Base-by-base conservation (phyloP, 2,797 vertebrate species). In the Coccyzus lansbergi region DNA sequence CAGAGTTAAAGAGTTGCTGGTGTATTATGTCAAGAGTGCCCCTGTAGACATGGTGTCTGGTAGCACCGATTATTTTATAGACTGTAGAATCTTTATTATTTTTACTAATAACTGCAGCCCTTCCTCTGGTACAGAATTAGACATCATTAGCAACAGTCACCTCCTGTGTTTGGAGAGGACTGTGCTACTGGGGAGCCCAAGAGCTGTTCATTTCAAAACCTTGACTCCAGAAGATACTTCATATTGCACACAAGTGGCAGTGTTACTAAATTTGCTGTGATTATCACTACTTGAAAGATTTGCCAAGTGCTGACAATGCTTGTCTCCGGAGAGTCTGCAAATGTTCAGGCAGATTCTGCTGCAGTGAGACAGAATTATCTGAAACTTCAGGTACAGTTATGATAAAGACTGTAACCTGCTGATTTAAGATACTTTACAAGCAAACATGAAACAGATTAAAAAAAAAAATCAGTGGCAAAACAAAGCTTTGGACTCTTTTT, bases 291-390 rank as follows among this genome's bases (percentile, higher is more conserved):
- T 94, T 92, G 77, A 94, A 91, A 86, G 74, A 69, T 86, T 88
- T 94, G 77, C 90, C 56, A 88, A 86, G 70, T 82, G 70, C 80
- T 94, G 83, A 93, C 90, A 94, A 84, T 87, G 81, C 83, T 81
- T 88, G 71, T 90, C 83, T 87, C 76, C 5, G 6, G 70, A 86
- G 83, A 94, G 63, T 80, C 70, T 91, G 86, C 56, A 83, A 94
- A 90, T 83, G 71, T 88, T 93, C 91, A 63, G 44, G 44, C 77
- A 94, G 60, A 80, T 83, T 93, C 63, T 86, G 56, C 67, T 88
- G 49, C 74, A 79, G 29, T 81, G 80, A 88, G 33, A 86, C 49
- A 80, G 77, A 93, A 82, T 86, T 93, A 34, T 80, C 59, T 79
- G 56, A 83, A 74, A 77, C 21, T 88, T 88, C 74, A 92, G 86